These are phyloP conservation scores for Pseudomyrmex gracilis DNA, from an alignment of 1,140 invertebrate species.

Conservation along the genomic window DNA sequence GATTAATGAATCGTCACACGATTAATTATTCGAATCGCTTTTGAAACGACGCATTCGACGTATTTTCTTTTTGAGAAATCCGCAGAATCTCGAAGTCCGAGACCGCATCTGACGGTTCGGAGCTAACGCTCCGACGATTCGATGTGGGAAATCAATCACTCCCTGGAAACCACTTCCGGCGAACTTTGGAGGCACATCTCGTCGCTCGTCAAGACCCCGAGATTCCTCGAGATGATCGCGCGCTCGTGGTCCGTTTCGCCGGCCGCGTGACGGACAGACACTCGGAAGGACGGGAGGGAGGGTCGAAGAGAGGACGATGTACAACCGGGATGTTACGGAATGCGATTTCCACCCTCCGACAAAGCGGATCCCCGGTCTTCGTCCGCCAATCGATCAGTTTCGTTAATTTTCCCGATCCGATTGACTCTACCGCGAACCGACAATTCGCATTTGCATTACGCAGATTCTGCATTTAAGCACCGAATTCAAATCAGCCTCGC, in stretches of 20 bases:
- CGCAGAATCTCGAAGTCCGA: constrained; percentile 63
- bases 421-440: constrained; percentile 30
- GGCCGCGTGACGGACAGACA: constrained; percentile 25
- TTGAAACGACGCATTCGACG: constrained; percentile 49
- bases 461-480: constrained; percentile 32
- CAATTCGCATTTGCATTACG: constrained; percentile 36
- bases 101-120: neutral
- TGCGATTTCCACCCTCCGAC: constrained; percentile 4
- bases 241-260: constrained; percentile 35
- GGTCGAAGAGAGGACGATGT: constrained; percentile 1
- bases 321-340: constrained; percentile 24
- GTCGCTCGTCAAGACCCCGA: constrained; percentile 36
- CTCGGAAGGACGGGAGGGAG: neutral
- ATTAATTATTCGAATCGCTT: constrained; percentile 72
- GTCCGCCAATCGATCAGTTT: constrained; percentile 13
- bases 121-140: constrained; percentile 50
- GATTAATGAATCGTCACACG: constrained; percentile 63
- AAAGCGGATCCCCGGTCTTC: constrained; percentile 2
- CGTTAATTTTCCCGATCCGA: constrained; percentile 48
- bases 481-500: constrained; percentile 8
- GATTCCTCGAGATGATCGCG: constrained; percentile 61
- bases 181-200: constrained; percentile 55
- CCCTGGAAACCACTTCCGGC: constrained; percentile 63
- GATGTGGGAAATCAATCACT: constrained; percentile 70
- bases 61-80: constrained; percentile 59